A percentile compares a stretch with the other conserved stretches of the same genome.
phyloP scores from a whole-genome alignment of 2,888 invertebrate species.

The Eudemis profundana region DNA sequence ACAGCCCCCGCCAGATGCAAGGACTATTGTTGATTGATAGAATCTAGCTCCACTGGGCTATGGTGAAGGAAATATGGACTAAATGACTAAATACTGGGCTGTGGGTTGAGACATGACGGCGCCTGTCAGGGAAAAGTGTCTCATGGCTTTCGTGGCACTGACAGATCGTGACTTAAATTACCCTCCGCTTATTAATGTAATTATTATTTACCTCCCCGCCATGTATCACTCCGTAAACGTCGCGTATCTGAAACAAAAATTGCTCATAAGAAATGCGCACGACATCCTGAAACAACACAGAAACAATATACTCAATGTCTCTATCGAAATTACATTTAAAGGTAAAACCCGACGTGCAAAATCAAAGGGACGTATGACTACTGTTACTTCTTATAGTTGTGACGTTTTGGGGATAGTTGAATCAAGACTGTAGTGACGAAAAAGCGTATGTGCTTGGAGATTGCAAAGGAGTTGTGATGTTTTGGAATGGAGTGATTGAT shows the following conservation, averaged over 20 bases:
- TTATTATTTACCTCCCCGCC: conserved; percentile 27
- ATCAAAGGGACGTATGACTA: not conserved
- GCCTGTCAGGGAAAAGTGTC: too few species aligned
- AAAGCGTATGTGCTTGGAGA: not conserved
- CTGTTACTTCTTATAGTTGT: not conserved
- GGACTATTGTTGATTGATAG: too few species aligned
- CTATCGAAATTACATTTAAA: conserved; percentile 36
- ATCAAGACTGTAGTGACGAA: not conserved
- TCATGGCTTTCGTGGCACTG: too few species aligned
- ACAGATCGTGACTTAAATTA: too few species aligned
- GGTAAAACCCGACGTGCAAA: conserved; percentile 18
- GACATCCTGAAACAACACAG: not conserved
- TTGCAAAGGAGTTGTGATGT: conserved; percentile 9
- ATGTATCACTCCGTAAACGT: conserved; percentile 19
- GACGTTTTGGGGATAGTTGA: not conserved
- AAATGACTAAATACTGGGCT: too few species aligned
- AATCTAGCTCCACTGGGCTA: too few species aligned
- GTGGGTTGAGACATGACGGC: too few species aligned
- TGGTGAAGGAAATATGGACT: too few species aligned
- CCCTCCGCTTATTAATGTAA: too few species aligned
- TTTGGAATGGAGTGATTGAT: conserved; percentile 12
- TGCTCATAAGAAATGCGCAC: conserved; percentile 9
- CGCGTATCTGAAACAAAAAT: conserved; percentile 36
- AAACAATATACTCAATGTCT: conserved; percentile 25
- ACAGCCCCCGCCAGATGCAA: too few species aligned